Base-by-base conservation (phyloP, 2,113 vertebrate species). In the Sebastes schlegelii region DNA sequence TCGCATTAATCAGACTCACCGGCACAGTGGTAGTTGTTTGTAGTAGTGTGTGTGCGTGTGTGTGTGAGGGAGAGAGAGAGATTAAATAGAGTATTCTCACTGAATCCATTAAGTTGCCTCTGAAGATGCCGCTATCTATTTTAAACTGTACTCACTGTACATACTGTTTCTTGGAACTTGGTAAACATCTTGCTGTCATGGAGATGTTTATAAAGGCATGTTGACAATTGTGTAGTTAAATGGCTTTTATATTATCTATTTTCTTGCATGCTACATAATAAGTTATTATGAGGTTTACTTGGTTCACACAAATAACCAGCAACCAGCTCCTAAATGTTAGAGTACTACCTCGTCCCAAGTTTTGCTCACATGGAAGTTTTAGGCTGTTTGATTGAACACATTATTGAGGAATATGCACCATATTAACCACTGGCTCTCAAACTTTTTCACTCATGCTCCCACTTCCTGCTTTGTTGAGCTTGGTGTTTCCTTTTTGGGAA, bases 1-100 rank as follows among this genome's bases (percentile, higher is more conserved):
- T 86, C 42, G 52, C 65, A 85, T 92, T 92, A 83, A 92, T 91
- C 85, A 90, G 72, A 73, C 84, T 4, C 64, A 62, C 65, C 67
- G 65, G 52, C 64, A 77, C 71, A 72, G 52, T 40, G 62, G 55
- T 68, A 40, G 65, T 67, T 88, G 82, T 78, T 63, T 68, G 42
- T 73, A 14, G 40, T 43, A 21, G 9, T 46, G 46, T 49, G 43
- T 71, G 48, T 52, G 14, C 49, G 17, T 74, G 57, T 62, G 72
- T 63, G 77, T 17, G 23, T 60, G 26, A 5, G 46, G 4, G 45
- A 64, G 14, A 61, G 58, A 42, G 69, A 42, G 26, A 73, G 62
- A 75, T 77, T 48, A 83, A 78, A 84, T 57, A 10, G 79, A 26
- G 19, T 64, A 71, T 70, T 80, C 12, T 64, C 60, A 45, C 42